phyloP scores from a whole-genome alignment of 92 coral and sea anemone genomes.

The Hydrozoanthus gracilis region DNA sequence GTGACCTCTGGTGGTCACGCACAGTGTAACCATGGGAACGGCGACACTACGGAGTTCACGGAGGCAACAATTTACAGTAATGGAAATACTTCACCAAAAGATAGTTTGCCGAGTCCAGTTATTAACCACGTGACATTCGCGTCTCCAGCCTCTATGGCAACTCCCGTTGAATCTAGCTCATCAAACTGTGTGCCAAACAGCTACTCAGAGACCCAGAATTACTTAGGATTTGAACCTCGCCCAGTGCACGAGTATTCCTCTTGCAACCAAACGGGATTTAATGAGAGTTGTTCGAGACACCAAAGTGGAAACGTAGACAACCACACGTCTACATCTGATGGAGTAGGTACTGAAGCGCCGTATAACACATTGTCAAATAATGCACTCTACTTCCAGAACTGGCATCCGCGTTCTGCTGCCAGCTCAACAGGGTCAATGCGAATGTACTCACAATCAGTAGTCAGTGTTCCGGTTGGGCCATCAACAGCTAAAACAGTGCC shows the following conservation, averaged over 20 bases:
- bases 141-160: neutral
- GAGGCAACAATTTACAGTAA: neutral
- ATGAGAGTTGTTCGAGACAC: neutral
- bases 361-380: neutral
- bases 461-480: neutral
- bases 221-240: neutral
- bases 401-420: slow-evolving; percentile 21
- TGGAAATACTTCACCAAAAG: slow-evolving; percentile 7
- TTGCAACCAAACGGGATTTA: neutral
- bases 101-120: slow-evolving; percentile 11
- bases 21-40: neutral
- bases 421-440: slow-evolving; percentile 1
- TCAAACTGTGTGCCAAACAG: neutral
- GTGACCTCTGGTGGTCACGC: neutral
- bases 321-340: neutral
- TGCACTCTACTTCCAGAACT: slow-evolving; percentile 15
- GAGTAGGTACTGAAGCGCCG: neutral
- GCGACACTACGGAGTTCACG: neutral
- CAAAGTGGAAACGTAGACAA: neutral
- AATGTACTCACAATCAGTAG: slow-evolving; percentile 31
- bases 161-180: neutral
- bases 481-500: neutral
- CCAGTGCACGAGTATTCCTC: neutral
- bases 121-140: slow-evolving; percentile 33
- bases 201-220: slow-evolving; percentile 1